A percentile compares a stretch with the other conserved stretches of the same genome.
Conservation (phyloP, 64 coral and sea anemone genomes). For the Dendrophyllia cribrosa region DNA sequence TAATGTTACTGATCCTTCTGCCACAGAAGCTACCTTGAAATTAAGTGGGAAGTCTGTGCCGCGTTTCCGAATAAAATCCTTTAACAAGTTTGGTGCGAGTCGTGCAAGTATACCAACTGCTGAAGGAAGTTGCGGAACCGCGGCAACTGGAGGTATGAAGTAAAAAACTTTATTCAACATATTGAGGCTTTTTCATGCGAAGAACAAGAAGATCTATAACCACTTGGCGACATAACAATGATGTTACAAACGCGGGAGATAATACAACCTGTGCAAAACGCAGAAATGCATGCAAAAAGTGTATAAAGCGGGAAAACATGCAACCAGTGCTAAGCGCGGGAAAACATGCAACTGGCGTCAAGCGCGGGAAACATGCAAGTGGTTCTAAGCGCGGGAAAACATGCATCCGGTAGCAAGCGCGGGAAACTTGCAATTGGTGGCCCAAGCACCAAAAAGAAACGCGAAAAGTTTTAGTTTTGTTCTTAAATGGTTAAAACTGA, state of each 20-base stretch:
- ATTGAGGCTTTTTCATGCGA: too few relatives aligned
- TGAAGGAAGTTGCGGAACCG: constrained; percentile 15
- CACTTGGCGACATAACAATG: background rate
- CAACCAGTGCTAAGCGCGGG: background rate
- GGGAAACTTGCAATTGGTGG: background rate
- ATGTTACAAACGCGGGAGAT: background rate
- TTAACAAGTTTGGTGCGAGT: constrained; percentile 79
- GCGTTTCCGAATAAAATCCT: constrained; percentile 73
- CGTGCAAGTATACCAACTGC: constrained; percentile 59
- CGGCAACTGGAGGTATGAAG: background rate
- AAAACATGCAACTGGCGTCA: background rate
- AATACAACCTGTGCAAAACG: background rate
- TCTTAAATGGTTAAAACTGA: too few relatives aligned
- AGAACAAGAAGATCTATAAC: too few relatives aligned
- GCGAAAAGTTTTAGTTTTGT: background rate
- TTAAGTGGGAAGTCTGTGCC: constrained; percentile 46
- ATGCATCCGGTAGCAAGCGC: background rate
- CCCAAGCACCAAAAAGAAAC: too few relatives aligned
- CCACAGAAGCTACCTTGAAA: constrained; percentile 11
- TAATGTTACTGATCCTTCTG: constrained; percentile 64
- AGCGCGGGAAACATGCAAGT: too few relatives aligned
- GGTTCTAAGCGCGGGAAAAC: background rate
- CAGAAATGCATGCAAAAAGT: background rate
- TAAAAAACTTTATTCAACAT: too few relatives aligned
- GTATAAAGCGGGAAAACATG: background rate